phyloP scores from a whole-genome alignment of 2,113 vertebrate genomes.

The Tachycineta bicolor region DNA sequence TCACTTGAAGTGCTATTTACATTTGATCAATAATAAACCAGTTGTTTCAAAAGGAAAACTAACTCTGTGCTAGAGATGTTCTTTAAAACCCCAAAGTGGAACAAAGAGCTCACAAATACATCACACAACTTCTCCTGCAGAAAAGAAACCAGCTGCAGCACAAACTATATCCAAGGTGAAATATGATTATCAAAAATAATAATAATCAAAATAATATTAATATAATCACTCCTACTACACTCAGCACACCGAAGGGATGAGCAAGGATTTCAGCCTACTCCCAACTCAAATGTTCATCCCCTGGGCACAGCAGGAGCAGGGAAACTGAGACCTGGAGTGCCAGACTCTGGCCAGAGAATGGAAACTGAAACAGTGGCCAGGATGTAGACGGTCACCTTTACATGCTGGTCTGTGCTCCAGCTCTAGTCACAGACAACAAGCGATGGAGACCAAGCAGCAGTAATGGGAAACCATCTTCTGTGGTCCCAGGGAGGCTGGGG shows the following conservation, averaged over 20 bases:
- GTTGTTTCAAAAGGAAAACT: conserved; percentile 7
- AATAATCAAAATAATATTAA: background rate
- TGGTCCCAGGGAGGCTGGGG: background rate
- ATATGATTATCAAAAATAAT: background rate
- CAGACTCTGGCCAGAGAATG: background rate
- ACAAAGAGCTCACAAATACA: background rate
- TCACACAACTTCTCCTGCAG: background rate
- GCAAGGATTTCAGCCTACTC: background rate
- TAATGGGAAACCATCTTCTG: background rate
- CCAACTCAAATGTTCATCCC: background rate
- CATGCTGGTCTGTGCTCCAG: background rate
- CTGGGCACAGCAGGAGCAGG: background rate
- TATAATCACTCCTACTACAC: background rate
- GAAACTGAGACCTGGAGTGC: background rate
- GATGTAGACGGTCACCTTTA: background rate
- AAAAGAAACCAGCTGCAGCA: background rate
- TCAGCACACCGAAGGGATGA: background rate
- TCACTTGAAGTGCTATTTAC: background rate
- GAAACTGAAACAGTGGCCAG: background rate
- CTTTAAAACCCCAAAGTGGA: background rate
- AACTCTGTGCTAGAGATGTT: background rate
- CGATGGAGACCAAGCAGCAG: background rate
- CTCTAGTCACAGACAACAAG: background rate
- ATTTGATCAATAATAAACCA: background rate
- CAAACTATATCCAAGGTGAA: background rate